Base-by-base conservation (phyloP, 1,140 invertebrate species). In the Oryzaephilus surinamensis region DNA sequence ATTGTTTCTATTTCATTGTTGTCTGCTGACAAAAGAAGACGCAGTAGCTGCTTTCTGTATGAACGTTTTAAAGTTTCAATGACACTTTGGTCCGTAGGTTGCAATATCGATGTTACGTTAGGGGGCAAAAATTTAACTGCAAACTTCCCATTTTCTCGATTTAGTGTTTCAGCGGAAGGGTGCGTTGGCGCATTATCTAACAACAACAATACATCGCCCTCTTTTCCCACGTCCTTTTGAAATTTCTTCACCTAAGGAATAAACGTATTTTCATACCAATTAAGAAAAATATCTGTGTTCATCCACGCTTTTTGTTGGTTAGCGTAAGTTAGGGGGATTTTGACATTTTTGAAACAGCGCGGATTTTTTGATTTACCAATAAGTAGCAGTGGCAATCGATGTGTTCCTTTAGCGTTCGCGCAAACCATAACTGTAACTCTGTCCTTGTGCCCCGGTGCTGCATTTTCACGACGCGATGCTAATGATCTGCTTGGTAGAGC, bases 41-140 rank as follows among this genome's bases (percentile, higher is more conserved):
- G 27, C 14, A 28, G 41, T 41, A 51, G 35, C 48, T 52, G 45
- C 49, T 54, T 57, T 54, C 51, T 50, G 43, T 59, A 61, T 46
- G 43, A 32, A 23, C 43, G 38, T 54, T 64, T 63, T 14, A 50
- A 36, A n/a, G 32, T 45, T 45, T 48, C 47, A 43, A 68, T 68
- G 14, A 71, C 52, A 24, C 60, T 62, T 52, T 67, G 62, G 39
- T 70, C 63, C 60, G 69, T 63, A 19, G 65, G 64, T 48, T 72
- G 67, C 15, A 70, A 36, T 30, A 64, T 43, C 1, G 55, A 52
- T 31, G 65, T 69, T 0, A 60, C 60, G 41, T 69, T 70, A 33
- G 61, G 52, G 21, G 67, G 67, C 21, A 70, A 51, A 55, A 63
- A 70, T 33, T 52, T 54, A 2, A 62, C 41, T 43, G 48, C 62